Percentiles rank a stretch among this genome's conserved stretches.
phyloP scores from a whole-genome alignment of 2,888 invertebrate species.

The Scaptomyza caliginosa region DNA sequence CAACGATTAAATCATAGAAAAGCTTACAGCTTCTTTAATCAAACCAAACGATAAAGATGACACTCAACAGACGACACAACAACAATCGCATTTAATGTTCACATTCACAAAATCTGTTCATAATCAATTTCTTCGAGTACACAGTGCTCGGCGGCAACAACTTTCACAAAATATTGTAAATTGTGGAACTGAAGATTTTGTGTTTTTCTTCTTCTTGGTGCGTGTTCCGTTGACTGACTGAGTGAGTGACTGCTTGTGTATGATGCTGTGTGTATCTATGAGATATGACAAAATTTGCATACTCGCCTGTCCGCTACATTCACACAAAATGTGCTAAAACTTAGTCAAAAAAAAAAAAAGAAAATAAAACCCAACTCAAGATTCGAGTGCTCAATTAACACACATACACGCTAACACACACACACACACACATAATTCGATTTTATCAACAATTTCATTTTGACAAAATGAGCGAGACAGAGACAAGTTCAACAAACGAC shows the following conservation, averaged over 20 bases:
- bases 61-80: constrained; percentile 24
- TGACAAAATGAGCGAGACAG: constrained; percentile 4
- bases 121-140: constrained; percentile 73
- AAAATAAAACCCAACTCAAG: constrained; percentile 30
- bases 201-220: constrained; percentile 10
- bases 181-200: constrained; percentile 35
- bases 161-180: constrained; percentile 62
- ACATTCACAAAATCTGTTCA: constrained; percentile 61
- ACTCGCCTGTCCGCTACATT: constrained; percentile 48
- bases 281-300: constrained; percentile 62
- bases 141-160: constrained; percentile 37
- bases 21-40: constrained; percentile 11
- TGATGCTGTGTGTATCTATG: constrained; percentile 31
- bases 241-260: constrained; percentile 21
- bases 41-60: constrained; percentile 23
- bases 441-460: constrained; percentile 60
- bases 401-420: constrained; percentile 22
- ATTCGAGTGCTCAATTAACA: constrained; percentile 70
- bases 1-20: constrained; percentile 36
- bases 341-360: constrained; percentile 38
- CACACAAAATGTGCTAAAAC: constrained; percentile 65
- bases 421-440: constrained; percentile 8
- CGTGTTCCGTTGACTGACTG: constrained; percentile 32
- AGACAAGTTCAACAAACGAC: constrained; percentile 69
- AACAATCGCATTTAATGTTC: constrained; percentile 29